Percentiles rank a stretch among this genome's conserved stretches.
Evolutionary conservation across 2,797 vertebrate genomes (phyloP).

Genomic region (Spinus olivaceus): DNA sequence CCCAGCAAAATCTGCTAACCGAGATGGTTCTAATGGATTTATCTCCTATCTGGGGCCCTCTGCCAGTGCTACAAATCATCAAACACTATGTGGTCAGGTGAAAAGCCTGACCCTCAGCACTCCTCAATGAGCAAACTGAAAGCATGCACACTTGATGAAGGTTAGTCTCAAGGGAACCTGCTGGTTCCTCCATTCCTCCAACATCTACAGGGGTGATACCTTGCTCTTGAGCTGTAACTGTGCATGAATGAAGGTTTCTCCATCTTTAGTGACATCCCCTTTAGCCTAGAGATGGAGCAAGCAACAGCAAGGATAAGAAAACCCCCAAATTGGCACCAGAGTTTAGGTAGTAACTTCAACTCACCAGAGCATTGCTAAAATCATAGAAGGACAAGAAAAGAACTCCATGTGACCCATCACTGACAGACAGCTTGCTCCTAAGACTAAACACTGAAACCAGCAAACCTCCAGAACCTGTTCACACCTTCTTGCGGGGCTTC

Average conservation of each 20-base stretch:
- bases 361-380: neutral
- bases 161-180: neutral
- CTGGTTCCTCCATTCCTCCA: neutral
- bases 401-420: accelerated
- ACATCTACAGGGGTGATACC: neutral
- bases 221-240: neutral
- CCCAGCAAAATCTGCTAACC: neutral
- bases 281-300: neutral
- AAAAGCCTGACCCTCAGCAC: neutral
- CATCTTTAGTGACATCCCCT: neutral
- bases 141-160: neutral
- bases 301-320: neutral
- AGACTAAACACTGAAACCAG: neutral
- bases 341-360: neutral
- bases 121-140: neutral
- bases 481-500: neutral
- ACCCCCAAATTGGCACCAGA: neutral
- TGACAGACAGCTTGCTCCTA: neutral
- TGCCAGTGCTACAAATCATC: neutral
- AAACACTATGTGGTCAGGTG: neutral
- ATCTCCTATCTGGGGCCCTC: neutral
- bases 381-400: neutral
- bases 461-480: neutral
- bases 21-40: neutral
- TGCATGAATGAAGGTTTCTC: neutral